These are phyloP conservation scores for Tinea trinotella DNA, from an alignment of 2,888 invertebrate genomes.

Conservation along the genomic window DNA sequence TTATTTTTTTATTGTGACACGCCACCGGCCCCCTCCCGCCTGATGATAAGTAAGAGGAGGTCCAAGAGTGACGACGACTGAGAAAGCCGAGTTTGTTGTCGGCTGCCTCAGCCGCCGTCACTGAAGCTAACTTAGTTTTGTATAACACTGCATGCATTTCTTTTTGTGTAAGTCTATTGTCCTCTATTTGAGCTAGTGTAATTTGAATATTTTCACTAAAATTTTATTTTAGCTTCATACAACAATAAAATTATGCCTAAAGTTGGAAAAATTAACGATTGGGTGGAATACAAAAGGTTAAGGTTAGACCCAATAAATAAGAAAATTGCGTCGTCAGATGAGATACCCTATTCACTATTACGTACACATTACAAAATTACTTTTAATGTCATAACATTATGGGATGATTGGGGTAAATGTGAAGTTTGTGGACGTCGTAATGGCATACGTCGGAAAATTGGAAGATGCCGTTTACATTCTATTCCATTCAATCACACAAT, in stretches of 20 bases:
- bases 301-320: constrained; percentile 56
- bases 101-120: no score
- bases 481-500: neutral
- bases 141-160: no score
- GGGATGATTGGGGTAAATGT: constrained; percentile 70
- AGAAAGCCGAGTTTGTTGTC: no score
- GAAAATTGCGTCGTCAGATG: constrained; percentile 48
- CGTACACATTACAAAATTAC: constrained; percentile 43
- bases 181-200: no score
- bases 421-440: constrained; percentile 49
- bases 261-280: constrained; percentile 56
- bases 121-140: no score
- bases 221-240: constrained; percentile 24
- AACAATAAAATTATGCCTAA: constrained; percentile 27
- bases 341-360: constrained; percentile 46
- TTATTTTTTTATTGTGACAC: no score
- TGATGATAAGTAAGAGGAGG: no score
- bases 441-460: constrained; percentile 49
- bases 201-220: no score
- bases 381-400: constrained; percentile 60
- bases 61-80: no score
- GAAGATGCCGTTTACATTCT: constrained; percentile 61
- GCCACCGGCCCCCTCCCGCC: no score
- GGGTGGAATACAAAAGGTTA: constrained; percentile 59
- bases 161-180: no score